Evolutionary conservation across 2,888 invertebrate species (phyloP), one percentile per base, ranked within the genome.

Genomic region (Frankliniella fusca): DNA sequence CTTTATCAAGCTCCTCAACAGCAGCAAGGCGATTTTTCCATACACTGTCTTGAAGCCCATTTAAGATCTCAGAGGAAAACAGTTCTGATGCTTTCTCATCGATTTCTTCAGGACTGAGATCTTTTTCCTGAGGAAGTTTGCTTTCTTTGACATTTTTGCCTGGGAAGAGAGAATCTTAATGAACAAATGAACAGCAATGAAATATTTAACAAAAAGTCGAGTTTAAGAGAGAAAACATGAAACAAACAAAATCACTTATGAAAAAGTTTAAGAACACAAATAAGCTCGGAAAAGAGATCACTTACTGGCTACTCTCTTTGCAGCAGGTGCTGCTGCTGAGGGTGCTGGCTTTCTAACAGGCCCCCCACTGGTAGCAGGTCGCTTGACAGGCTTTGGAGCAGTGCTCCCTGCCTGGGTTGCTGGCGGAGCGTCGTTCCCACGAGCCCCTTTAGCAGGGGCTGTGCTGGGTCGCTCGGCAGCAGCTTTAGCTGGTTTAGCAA

Each of bases 11-110:
- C 85, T 92, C 92, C 86, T 97, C 96, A 20, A 94, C 93, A 0
- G 95, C 92, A 15, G 92, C 89, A 23, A 97, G 89, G 49, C 97
- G 91, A 83, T 89, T 93, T 89, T 97, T 97, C 97, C 97, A 97
- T 88, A 96, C 95, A 81, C 92, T 87, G 87, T 95, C 96, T 0
- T 90, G 90, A 8, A 97, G 89, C 81, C 94, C 95, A 86, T 87
- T 87, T 3, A 93, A 85, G 38, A 93, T 89, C 80, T 94, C 94
- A 0, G 90, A 88, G 0, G 93, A 87, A 18, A 96, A 88, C 27
- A 94, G 86, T 84, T 92, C 92, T 65, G 92, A 91, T 0, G 94
- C 94, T 85, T 92, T 92, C 82, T 93, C 93, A 82, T 94, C 93
- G 0, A 95, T 93, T 85, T 95, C 95, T 83, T 97, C 97, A 48